Evolutionary conservation across 2,797 vertebrate species (phyloP), one percentile per base, ranked within the genome.

Genomic region (Melopsittacus undulatus): DNA sequence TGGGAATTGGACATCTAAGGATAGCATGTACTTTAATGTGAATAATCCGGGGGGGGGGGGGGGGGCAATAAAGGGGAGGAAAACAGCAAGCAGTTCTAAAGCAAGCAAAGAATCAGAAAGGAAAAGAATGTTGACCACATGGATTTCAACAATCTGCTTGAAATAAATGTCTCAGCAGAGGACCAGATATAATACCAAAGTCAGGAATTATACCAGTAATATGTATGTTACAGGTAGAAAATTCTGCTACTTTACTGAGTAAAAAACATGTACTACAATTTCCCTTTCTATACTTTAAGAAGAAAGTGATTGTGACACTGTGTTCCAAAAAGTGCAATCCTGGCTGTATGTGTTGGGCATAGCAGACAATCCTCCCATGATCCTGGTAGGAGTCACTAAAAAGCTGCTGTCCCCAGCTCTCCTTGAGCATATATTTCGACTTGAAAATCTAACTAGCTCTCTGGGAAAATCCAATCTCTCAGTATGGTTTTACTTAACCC

Each of bases 1-100:
- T 75, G 69, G 85, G 91, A 97, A 95, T 97, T 84, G 91, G 93
- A 96, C 96, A 97, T 67, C 94, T 97, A 96, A 97, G 96, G 94
- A 87, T 96, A 92, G 49, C 52, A 49, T 96, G 96, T 97, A 96
- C 96, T 97, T 97, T 85, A 93, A 84, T 85, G 80, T 78, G 89
- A 87, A 94, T 96, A 38, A 90, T 66, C 19, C 7, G 29, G 87
- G 8, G 74, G 92, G 14, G 14, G 16, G n/a, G n/a, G n/a, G n/a
- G n/a, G n/a, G n/a, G n/a, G n/a, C n/a, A n/a, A 24, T 34, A 13
- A 57, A 57, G n/a, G n/a, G 34, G 14, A n/a, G 22, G 56, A 22
- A 57, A 23, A 97, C 62, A 66, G 84, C 59, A 94, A 92, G 82
- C 29, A 79, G 51, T 94, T 95, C 87, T 93, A 96, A 96, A 94